Conservation (phyloP, 2,797 vertebrate genomes). For the Anguilla pacifica region DNA sequence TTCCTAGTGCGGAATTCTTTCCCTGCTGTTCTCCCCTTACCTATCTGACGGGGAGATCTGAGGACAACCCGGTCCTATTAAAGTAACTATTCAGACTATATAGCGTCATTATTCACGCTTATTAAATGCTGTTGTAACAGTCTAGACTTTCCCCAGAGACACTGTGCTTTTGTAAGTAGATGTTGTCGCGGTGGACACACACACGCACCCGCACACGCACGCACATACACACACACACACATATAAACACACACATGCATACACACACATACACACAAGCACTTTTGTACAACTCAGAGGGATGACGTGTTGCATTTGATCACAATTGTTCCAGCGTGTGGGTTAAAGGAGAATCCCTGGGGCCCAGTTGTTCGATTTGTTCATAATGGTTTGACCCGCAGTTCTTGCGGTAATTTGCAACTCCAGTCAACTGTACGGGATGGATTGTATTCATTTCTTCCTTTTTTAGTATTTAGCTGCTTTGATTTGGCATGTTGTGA, state of each 20-base stretch:
- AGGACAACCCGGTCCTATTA: neutral
- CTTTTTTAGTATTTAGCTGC: conserved; percentile 3
- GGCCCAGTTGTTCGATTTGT: conserved; percentile 5
- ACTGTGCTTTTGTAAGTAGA: conserved; percentile 15
- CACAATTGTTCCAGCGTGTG: conserved; percentile 20
- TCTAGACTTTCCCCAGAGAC: conserved; percentile 5
- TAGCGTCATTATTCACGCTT: conserved; percentile 23
- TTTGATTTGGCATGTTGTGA: neutral
- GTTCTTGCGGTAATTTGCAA: neutral
- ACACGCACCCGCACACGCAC: neutral
- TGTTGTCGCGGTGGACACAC: neutral
- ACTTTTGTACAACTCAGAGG: neutral
- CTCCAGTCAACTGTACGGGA: neutral
- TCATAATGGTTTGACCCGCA: neutral
- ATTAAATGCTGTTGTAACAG: conserved; percentile 4
- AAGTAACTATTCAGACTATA: conserved; percentile 1
- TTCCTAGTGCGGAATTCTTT: neutral
- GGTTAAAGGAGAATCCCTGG: neutral
- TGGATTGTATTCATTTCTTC: neutral
- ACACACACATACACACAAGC: neutral
- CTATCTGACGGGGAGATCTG: conserved; percentile 10
- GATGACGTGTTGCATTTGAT: conserved; percentile 1
- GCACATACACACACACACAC: neutral
- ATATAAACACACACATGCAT: neutral
- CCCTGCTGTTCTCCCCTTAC: neutral